Percentiles rank a stretch among this genome's conserved stretches.
Evolutionary conservation across 1,140 invertebrate species (phyloP).

Genomic region (Drosophila dunni): DNA sequence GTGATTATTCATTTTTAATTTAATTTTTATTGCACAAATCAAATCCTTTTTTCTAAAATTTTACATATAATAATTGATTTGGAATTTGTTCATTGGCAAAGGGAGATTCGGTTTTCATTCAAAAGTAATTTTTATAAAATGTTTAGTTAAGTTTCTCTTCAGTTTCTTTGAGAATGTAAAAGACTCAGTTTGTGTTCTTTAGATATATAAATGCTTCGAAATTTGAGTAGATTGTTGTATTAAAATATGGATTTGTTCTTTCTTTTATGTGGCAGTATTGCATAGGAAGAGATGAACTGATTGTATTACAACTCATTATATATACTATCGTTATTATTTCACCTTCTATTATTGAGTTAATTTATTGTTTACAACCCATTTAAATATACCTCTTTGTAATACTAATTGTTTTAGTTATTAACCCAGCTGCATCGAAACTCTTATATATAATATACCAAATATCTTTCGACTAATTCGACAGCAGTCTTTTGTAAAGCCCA

Average conservation of each 20-base stretch:
- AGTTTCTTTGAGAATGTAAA: conserved; percentile 22
- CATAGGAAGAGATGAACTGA: not conserved
- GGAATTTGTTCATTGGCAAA: conserved; percentile 54
- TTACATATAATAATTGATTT: conserved; percentile 3
- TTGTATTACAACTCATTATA: conserved; percentile 1
- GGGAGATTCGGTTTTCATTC: conserved; percentile 47
- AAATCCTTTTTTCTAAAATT: conserved; percentile 9
- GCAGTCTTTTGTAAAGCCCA: conserved; percentile 42
- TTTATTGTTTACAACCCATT: conserved; percentile 34
- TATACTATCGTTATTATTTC: conserved; percentile 18
- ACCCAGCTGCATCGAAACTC: conserved; percentile 12
- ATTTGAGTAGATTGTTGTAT: conserved; percentile 15
- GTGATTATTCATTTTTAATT: conserved; percentile 13
- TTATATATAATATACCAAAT: conserved; percentile 15
- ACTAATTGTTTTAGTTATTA: conserved; percentile 3
- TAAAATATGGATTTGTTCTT: conserved; percentile 3
- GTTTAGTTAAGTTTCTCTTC: conserved; percentile 12
- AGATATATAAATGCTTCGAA: conserved; percentile 18
- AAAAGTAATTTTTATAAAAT: conserved; percentile 16
- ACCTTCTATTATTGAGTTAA: conserved; percentile 35
- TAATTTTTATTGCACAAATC: conserved; percentile 14
- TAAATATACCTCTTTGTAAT: conserved; percentile 17
- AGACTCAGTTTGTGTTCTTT: conserved; percentile 9
- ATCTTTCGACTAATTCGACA: conserved; percentile 47
- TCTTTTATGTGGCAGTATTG: conserved; percentile 23